Evolutionary conservation across 2,797 vertebrate species (phyloP), one percentile per base, ranked within the genome.

Genomic region (Pipistrellus pygmaeus): DNA sequence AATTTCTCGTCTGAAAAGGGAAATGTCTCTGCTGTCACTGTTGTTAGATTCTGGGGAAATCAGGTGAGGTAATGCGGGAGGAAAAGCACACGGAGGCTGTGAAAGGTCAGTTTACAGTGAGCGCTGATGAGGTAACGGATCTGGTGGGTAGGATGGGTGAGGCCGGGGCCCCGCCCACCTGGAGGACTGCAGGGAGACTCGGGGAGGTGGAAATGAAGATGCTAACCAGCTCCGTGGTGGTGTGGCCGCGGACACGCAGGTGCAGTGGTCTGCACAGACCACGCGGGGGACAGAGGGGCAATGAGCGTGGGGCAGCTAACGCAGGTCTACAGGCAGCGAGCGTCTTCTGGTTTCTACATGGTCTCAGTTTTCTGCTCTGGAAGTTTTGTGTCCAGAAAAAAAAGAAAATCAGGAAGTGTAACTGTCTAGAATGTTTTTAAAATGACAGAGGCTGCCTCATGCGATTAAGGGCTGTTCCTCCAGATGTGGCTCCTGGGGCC

Each of bases 311-410:
- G 60, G 73, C 18, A 44, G n/a, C 55, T 12, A 5, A 18, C 57
- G 30, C 84, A 80, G 46, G 51, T 20, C 15, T 11, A 30, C 72
- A 35, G 14, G 5, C 30, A 15, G 7, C n/a, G 60, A 11, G 44
- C 10, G 44, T 64, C 68, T 25, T 53, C 68, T 87, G 17, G 20
- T 78, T 69, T 69, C 90, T 68, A 14, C 14, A 0, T 68, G 53
- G 12, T 75, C 73, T 72, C 25, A 30, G 30, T 57, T 90, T 92
- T 93, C 75, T 46, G 66, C 72, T 91, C 44, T 57, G 0, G 46
- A 90, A 69, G 64, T 86, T 94, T 94, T 85, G 25, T 85, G 89
- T 96, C 72, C 64, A 76, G 32, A 81, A 82, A 41, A 86, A 32
- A 32, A 85, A 46, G 68, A 55, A 82, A 85, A 77, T 32, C 32